Evolutionary conservation across 2,797 vertebrate genomes (phyloP), one percentile per base, ranked within the genome.

Genomic region (Coregonus ussuriensis): DNA sequence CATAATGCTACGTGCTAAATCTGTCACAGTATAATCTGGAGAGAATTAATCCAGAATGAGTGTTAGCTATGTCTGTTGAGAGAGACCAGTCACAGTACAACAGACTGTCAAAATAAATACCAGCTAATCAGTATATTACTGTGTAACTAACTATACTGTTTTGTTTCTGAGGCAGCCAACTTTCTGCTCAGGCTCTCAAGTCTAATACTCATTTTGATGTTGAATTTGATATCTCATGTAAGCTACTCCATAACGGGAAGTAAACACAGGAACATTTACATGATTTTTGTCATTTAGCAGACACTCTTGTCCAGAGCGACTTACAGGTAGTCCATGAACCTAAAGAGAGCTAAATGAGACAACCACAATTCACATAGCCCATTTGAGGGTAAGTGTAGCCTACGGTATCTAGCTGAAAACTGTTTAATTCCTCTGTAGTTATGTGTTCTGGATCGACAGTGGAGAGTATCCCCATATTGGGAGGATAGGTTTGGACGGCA

Each of bases 401-500:
- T 11, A 47, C 18, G 54, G 54, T 18, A n/a, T 37, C 13, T 33
- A 14, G n/a, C 53, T 37, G 33, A 37, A 41, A 41, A 54, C 71
- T 59, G 4, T 65, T 41, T 31, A 7, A 33, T 71, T 77, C 77
- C 79, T 78, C 80, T 51, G 1, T 83, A 96, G 96, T 4, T 95
- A 94, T 82, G 86, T 95, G 21, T 96, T 96, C 83, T 96, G 96
- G 96, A 95, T 96, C n/a, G 95, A 96, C 77, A 95, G 95, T 82
- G 96, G 96, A 74, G 95, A 96, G 63, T 89, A 92, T 82, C 94
- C 95, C 25, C 93, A 96, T 65, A 94, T 96, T 70, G 95, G 96
- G 1, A 92, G 95, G 15, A 93, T 94, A 1, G 96, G 95, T 52
- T 95, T 96, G 95, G 96, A 96, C 81, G 96, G 96, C 33, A 95